A percentile compares a stretch with the other conserved stretches of the same genome.
phyloP scores from a whole-genome alignment of 2,888 invertebrate species.

The Morpho achilles region DNA sequence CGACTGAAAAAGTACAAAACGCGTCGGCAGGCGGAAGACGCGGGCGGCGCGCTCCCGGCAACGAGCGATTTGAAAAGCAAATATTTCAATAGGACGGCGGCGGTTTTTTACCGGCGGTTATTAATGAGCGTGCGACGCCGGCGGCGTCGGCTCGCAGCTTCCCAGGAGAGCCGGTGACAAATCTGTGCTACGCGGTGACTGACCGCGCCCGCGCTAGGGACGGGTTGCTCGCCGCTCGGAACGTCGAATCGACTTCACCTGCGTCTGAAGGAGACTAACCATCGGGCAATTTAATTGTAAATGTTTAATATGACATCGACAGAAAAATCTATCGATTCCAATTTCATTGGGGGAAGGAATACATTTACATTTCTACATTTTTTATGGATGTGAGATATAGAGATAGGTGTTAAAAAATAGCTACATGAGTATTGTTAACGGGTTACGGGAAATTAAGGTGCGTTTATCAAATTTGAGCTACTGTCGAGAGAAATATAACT shows the following conservation, averaged over 20 bases:
- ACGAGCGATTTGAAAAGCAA: constrained; percentile 14
- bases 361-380: no score
- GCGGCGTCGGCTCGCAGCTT: constrained; percentile 3
- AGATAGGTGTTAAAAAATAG: not conserved
- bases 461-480: no score
- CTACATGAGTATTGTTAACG: no score
- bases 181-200: constrained; percentile 16
- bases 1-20: no score
- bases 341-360: no score
- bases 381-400: not conserved
- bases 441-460: no score
- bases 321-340: no score
- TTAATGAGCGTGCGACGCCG: constrained; percentile 15
- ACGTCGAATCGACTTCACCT: not conserved
- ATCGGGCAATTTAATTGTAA: no score
- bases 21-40: not conserved
- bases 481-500: no score
- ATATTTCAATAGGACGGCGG: constrained; percentile 1
- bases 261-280: no score
- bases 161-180: constrained; percentile 34
- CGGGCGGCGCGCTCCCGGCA: not conserved
- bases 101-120: constrained; percentile 9
- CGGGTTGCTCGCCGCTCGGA: not conserved
- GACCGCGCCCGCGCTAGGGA: not conserved
- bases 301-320: no score